A percentile compares a stretch with the other conserved stretches of the same genome.
Conservation (phyloP, 2,888 invertebrate species). For the Terebella lapidaria region DNA sequence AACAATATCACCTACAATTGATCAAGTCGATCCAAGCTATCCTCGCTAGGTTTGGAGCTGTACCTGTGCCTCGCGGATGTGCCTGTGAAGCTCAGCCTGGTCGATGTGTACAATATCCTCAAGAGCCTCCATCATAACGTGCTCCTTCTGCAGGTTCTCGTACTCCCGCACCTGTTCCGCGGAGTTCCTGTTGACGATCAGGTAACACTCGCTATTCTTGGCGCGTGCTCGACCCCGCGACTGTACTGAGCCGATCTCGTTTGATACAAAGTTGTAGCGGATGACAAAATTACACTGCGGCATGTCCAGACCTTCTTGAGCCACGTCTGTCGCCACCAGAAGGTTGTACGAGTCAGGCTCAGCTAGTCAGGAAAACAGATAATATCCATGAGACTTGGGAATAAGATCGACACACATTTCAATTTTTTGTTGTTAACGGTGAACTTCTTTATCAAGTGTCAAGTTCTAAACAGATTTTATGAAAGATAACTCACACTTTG, state of each 20-base stretch:
- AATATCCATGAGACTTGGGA: too few relatives aligned
- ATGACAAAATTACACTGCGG: constrained; percentile 23
- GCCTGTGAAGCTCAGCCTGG: not conserved
- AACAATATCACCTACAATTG: too few relatives aligned
- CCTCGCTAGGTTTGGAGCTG: too few relatives aligned
- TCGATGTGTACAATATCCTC: constrained; percentile 7
- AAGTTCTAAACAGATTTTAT: too few relatives aligned
- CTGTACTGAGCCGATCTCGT: constrained; percentile 23
- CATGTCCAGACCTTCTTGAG: constrained; percentile 25
- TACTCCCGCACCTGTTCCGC: constrained; percentile 9
- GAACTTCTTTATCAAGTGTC: too few relatives aligned
- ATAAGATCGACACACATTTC: too few relatives aligned
- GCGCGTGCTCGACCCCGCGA: constrained; percentile 20
- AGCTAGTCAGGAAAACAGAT: too few relatives aligned
- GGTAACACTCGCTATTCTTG: constrained; percentile 18
- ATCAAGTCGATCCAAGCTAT: too few relatives aligned
- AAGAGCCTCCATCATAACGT: constrained; percentile 16
- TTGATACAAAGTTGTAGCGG: constrained; percentile 24
- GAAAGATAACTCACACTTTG: too few relatives aligned
- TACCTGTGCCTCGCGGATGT: not conserved
- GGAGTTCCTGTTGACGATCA: constrained; percentile 15
- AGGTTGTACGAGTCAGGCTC: constrained; percentile 8
- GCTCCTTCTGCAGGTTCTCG: constrained; percentile 13
- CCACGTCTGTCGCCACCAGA: constrained; percentile 23
- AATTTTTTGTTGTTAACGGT: too few relatives aligned